Conservation (phyloP, 1,140 invertebrate genomes). For the Drosophila sturtevanti region DNA sequence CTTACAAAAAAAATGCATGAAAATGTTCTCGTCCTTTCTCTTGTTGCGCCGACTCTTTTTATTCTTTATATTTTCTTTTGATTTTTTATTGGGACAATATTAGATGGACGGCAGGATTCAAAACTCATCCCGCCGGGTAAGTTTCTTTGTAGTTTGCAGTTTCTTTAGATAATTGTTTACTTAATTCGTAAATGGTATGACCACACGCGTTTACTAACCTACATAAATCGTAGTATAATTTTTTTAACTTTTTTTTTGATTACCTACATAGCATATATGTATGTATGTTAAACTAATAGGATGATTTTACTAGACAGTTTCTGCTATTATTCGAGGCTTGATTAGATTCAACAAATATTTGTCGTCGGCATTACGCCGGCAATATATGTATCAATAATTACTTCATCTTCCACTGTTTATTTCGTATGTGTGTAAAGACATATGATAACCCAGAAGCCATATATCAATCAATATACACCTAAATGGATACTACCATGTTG, state of each 20-base stretch:
- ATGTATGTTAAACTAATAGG: neutral
- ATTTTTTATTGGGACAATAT: slow-evolving; percentile 83
- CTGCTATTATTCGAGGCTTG: neutral
- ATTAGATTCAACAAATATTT: neutral
- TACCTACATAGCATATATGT: neutral
- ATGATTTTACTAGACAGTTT: neutral
- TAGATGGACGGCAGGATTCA: slow-evolving; percentile 83
- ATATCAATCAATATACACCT: slow-evolving; percentile 27
- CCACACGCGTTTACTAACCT: neutral
- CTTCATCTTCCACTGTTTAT: neutral
- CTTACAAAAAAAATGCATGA: slow-evolving; percentile 73
- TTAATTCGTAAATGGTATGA: slow-evolving; percentile 5
- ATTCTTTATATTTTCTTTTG: slow-evolving; percentile 83
- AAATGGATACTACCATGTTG: slow-evolving; percentile 10
- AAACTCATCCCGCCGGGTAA: slow-evolving; percentile 83
- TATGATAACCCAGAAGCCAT: slow-evolving; percentile 29
- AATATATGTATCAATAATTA: slow-evolving; percentile 24
- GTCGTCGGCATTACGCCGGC: neutral
- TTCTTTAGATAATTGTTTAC: slow-evolving; percentile 30
- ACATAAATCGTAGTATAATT: neutral
- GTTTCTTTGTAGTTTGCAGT: slow-evolving; percentile 69
- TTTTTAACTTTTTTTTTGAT: neutral
- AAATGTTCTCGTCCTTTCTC: slow-evolving; percentile 70
- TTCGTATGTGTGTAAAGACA: slow-evolving; percentile 13
- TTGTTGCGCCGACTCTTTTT: slow-evolving; percentile 42